phyloP scores from a whole-genome alignment of 2,113 vertebrate genomes.

The Albula goreensis region DNA sequence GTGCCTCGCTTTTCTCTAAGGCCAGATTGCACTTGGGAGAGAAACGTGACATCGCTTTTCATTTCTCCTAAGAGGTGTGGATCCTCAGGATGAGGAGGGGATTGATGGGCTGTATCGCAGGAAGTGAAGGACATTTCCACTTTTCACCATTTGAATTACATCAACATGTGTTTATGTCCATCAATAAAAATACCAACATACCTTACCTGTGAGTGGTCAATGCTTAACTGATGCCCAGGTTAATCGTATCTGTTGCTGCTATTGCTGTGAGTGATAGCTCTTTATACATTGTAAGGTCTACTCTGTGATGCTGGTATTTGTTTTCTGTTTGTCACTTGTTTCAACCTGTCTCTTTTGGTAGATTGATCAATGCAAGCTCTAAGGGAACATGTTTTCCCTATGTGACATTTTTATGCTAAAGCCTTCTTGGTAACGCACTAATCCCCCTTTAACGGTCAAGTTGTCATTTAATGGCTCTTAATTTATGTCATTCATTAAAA shows the following conservation, averaged over 20 bases:
- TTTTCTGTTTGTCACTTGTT: not conserved
- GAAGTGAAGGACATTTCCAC: not conserved
- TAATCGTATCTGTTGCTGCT: not conserved
- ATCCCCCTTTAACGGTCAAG: not conserved
- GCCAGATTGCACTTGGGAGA: not conserved
- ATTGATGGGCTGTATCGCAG: not conserved
- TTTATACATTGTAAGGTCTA: not conserved
- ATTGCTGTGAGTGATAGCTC: not conserved
- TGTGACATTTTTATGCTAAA: not conserved
- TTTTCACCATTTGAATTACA: not conserved
- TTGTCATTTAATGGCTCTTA: not conserved
- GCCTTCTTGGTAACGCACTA: not conserved
- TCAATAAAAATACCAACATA: not conserved
- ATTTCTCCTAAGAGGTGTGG: not conserved
- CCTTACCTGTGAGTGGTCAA: not conserved
- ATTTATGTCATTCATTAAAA: not conserved
- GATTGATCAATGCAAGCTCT: not conserved
- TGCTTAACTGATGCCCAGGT: not conserved
- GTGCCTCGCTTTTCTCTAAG: not conserved
- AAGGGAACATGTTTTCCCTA: too few relatives aligned
- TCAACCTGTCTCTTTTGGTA: not conserved
- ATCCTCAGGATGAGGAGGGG: not conserved
- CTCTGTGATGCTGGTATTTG: not conserved
- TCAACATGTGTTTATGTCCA: not conserved
- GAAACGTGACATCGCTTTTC: conserved; percentile 13